phyloP scores from a whole-genome alignment of 2,888 invertebrate species.

The Drosophila prostipennis region DNA sequence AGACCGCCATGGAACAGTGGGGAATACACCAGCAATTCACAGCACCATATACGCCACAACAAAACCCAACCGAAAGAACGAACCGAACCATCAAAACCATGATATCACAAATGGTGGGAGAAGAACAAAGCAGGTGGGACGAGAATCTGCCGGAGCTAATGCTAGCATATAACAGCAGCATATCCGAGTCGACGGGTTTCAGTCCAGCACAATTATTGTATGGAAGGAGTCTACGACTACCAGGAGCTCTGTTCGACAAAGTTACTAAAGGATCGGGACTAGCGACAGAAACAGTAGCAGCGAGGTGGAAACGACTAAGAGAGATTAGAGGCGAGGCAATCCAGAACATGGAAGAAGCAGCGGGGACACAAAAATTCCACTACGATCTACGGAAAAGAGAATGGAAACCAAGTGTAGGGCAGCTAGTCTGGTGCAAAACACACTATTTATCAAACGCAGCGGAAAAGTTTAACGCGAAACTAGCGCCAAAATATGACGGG shows the following conservation, averaged over 20 bases:
- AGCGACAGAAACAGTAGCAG: too few species aligned
- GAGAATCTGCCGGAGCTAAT: not conserved
- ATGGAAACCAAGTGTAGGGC: not conserved
- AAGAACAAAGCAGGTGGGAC: not conserved
- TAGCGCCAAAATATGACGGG: not conserved
- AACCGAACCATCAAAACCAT: not conserved
- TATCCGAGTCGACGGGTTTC: not conserved
- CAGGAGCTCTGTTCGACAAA: not conserved
- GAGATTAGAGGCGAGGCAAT: too few species aligned
- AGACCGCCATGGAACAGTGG: too few species aligned
- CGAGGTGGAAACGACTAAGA: not conserved
- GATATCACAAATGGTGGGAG: not conserved
- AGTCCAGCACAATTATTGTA: not conserved
- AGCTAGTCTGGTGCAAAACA: not conserved
- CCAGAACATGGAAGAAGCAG: not conserved
- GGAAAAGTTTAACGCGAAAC: not conserved
- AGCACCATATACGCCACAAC: not conserved
- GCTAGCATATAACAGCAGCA: not conserved
- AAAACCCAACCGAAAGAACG: not conserved
- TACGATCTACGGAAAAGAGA: not conserved
- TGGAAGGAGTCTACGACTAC: not conserved
- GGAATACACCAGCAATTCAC: not conserved
- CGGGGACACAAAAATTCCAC: not conserved
- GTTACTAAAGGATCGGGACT: not conserved
- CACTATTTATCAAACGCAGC: not conserved